Conservation (phyloP, 2,888 invertebrate species). For the Lepeophtheirus nordmannii region DNA sequence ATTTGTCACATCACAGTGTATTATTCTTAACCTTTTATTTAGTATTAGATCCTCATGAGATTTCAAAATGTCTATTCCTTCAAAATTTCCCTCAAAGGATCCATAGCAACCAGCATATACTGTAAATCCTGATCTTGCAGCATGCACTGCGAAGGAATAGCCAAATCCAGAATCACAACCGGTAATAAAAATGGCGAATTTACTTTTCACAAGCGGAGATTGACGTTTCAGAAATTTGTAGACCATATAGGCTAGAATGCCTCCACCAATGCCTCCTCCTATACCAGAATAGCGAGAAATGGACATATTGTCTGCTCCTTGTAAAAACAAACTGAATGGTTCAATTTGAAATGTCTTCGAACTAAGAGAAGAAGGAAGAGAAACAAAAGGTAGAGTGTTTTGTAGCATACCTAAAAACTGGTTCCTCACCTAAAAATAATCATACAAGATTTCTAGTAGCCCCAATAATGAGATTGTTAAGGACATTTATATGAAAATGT, state of each 20-base stretch:
- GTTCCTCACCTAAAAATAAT: no score
- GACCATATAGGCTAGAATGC: background rate
- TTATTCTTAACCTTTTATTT: constrained; percentile 2
- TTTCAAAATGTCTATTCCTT: constrained; percentile 1
- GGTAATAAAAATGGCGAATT: constrained; percentile 44
- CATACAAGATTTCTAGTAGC: no score
- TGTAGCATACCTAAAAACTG: no score
- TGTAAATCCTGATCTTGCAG: constrained; percentile 47
- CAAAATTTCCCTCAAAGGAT: background rate
- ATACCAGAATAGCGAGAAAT: no score
- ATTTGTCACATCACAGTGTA: constrained; percentile 16
- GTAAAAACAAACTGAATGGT: no score
- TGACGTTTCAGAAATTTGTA: background rate
- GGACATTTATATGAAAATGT: no score
- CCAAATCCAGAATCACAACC: constrained; percentile 78
- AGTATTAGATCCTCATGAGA: background rate
- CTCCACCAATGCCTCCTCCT: background rate
- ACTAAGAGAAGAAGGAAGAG: no score
- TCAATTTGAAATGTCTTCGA: no score
- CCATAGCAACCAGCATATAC: constrained; percentile 55
- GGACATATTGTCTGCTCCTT: no score
- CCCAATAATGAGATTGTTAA: no score
- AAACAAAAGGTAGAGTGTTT: no score
- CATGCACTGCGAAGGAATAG: constrained; percentile 47
- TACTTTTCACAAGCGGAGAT: background rate